Base-by-base conservation (phyloP, 2,888 invertebrate species). In the Nephrocerus scutellatus region DNA sequence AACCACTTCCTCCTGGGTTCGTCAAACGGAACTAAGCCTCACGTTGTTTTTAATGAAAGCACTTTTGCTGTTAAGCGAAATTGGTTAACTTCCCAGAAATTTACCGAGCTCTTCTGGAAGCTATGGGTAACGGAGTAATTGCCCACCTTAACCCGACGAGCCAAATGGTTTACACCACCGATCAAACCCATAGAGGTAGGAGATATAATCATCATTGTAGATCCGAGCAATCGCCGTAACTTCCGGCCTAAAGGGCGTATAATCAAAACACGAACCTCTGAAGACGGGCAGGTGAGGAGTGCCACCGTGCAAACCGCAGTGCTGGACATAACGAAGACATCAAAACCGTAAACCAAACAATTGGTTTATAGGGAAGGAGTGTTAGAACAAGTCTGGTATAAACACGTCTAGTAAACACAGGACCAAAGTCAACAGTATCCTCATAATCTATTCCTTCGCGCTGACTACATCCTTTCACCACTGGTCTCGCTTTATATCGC, bases 391-490 rank as follows among this genome's bases (percentile, higher is more conserved):
- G n/a, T n/a, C n/a, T n/a, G n/a, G n/a, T n/a, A n/a, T n/a, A n/a
- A n/a, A n/a, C n/a, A n/a, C n/a, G n/a, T n/a, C n/a, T n/a, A n/a
- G n/a, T n/a, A n/a, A n/a, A n/a, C n/a, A n/a, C n/a, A n/a, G n/a
- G n/a, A n/a, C n/a, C n/a, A n/a, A n/a, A n/a, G n/a, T n/a, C n/a
- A 40, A 45, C 50, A 8, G 49, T 46, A 36, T 50, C 42, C 7
- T 15, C 34, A 26, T 49, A 53, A 29, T 55, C 49, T 10, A 48
- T 34, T 3, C 46, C 50, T 5, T 28, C 10, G 23, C 34, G 41
- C 31, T 59, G 55, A 6, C 37, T 26, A 30, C 41, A 57, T 6
- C 55, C 54, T 49, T 54, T 54, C 4, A 48, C 49, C 1, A 53
- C 54, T 4, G 54, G 38, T 16, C 53, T 33, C 46, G 54, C 44